Percentiles rank a stretch among this genome's conserved stretches.
phyloP scores from a whole-genome alignment of 1,140 invertebrate species.

The Neodiprion virginianus region DNA sequence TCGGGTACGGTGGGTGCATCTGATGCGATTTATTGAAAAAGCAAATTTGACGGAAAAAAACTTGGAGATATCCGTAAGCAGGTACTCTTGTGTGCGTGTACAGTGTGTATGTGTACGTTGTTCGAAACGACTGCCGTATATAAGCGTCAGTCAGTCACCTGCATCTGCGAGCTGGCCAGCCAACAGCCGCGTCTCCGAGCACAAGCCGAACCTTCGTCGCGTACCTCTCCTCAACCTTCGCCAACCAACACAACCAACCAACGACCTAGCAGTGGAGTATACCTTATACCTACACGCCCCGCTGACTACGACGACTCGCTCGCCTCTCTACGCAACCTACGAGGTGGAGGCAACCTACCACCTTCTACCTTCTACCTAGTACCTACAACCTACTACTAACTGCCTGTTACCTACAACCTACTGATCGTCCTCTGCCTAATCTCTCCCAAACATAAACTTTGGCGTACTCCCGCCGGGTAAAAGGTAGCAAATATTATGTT shows the following conservation, averaged over 20 bases:
- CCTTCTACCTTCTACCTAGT: background rate
- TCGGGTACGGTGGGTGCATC: background rate
- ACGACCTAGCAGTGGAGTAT: background rate
- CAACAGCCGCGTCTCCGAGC: slow-evolving; percentile 29
- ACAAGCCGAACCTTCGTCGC: slow-evolving; percentile 18
- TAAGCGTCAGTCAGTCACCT: slow-evolving; percentile 36
- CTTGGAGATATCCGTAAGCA: background rate
- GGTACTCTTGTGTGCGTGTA: background rate
- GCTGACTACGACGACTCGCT: slow-evolving; percentile 6
- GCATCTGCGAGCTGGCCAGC: slow-evolving; percentile 29
- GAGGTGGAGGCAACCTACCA: background rate
- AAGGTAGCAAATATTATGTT: too few relatives aligned
- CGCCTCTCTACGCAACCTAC: slow-evolving; percentile 5
- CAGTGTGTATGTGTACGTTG: background rate
- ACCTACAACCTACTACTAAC: background rate
- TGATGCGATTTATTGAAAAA: slow-evolving; percentile 4
- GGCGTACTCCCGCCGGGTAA: too few relatives aligned
- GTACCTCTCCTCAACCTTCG: slow-evolving; percentile 31
- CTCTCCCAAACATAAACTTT: too few relatives aligned
- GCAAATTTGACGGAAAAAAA: background rate
- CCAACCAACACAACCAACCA: slow-evolving; percentile 32
- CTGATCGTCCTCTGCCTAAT: too few relatives aligned
- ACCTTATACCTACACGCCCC: slow-evolving; percentile 2
- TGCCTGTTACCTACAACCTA: background rate
- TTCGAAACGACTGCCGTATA: background rate